Percentiles rank a stretch among this genome's conserved stretches.
Evolutionary conservation across 1,140 invertebrate species (phyloP).

Genomic region (Drosophila dunni): DNA sequence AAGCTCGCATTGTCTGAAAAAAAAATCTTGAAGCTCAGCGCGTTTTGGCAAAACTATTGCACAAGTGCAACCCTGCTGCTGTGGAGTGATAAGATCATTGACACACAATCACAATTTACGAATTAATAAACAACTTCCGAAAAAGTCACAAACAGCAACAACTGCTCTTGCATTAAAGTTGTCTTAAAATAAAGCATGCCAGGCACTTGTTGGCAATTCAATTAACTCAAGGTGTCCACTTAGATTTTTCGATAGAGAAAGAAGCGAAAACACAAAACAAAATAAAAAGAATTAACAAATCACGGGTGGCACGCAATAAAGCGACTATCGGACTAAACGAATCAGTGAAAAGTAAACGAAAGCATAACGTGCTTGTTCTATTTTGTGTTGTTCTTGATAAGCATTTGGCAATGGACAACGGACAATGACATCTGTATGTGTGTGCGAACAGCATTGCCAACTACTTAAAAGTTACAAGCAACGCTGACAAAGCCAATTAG

Average conservation of each 20-base stretch:
- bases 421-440: conserved; percentile 4
- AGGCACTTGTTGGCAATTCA: conserved; percentile 24
- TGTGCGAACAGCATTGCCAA: conserved; percentile 47
- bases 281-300: conserved; percentile 37
- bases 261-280: conserved; percentile 1
- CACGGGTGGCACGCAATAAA: conserved; percentile 59
- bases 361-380: conserved; percentile 38
- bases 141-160: conserved; percentile 2
- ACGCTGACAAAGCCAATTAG: conserved; percentile 69
- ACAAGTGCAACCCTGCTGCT: conserved; percentile 12
- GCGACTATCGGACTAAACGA: conserved; percentile 39
- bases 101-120: conserved; percentile 2
- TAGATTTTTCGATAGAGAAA: background rate
- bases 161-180: conserved; percentile 1
- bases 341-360: conserved; percentile 48
- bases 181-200: conserved; percentile 10
- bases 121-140: conserved; percentile 25
- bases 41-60: conserved; percentile 5
- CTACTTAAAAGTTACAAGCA: conserved; percentile 43
- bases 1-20: conserved; percentile 37
- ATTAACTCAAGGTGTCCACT: conserved; percentile 40
- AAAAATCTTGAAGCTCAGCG: conserved; percentile 11
- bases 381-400: conserved; percentile 30
- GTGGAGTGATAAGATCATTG: background rate
- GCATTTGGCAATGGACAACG: conserved; percentile 19